Conservation (phyloP, 2,888 invertebrate species). For the Panzeria rudis region DNA sequence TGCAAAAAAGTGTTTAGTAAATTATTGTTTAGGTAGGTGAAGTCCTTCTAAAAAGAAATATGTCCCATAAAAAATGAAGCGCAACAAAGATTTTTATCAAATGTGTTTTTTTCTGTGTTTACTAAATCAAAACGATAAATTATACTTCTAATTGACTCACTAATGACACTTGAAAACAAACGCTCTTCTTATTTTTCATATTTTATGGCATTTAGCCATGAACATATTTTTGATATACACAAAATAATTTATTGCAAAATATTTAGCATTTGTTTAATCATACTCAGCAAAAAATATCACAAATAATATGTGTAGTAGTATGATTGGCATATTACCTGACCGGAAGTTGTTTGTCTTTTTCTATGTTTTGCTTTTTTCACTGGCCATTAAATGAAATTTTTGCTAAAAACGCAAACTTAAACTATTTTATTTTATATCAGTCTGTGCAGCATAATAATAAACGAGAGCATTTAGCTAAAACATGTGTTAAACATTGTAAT, state of each 20-base stretch:
- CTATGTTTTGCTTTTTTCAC: not conserved
- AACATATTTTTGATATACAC: not conserved
- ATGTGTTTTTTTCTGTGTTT: not conserved
- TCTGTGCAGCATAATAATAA: not conserved
- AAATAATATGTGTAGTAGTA: not conserved
- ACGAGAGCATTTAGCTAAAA: conserved; percentile 35
- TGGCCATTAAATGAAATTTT: conserved; percentile 22
- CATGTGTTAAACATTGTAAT: conserved; percentile 20
- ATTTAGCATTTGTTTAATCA: not conserved
- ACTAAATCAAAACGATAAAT: conserved; percentile 9
- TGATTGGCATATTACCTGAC: conserved; percentile 72
- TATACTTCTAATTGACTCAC: conserved; percentile 1
- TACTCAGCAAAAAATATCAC: not conserved
- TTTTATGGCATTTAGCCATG: conserved; percentile 21
- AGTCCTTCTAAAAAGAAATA: not conserved
- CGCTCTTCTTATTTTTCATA: not conserved
- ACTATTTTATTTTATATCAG: not conserved
- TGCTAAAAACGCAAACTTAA: conserved; percentile 6
- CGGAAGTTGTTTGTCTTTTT: conserved; percentile 64
- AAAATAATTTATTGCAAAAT: conserved; percentile 5
- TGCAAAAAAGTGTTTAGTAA: not conserved
- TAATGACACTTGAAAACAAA: not conserved
- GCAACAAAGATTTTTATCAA: not conserved
- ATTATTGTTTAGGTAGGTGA: not conserved
- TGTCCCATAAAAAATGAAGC: no score